Base-by-base conservation (phyloP, 1,140 invertebrate genomes). In the Drosophila varians region DNA sequence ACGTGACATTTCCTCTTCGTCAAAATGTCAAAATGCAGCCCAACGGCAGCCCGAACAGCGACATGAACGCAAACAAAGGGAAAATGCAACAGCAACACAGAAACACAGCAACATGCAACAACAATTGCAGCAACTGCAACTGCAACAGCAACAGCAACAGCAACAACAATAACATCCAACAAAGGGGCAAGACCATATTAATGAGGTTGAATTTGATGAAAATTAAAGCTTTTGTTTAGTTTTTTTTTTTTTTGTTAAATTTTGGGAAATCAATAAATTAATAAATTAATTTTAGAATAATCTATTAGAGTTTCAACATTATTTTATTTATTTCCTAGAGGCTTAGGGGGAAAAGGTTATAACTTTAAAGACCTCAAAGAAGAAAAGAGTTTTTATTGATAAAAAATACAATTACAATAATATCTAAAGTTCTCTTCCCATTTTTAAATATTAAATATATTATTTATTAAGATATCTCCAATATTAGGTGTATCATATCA, bases 1-100 rank as follows among this genome's bases (percentile, higher is more conserved):
- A 90, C 89, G 86, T 89, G 89, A 90, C 89, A 90, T 90, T 90
- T 90, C 89, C 89, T 90, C 89, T 89, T 90, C 89, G 89, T 90
- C 89, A 90, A 90, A 90, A 90, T 89, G 84, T 89, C 84, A 90
- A 90, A 90, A 89, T 88, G 74, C 75, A 77, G 46, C 71, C 57
- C 51, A 73, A 46, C 72, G 57, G 47, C 70, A 71, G 31, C 28
- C 70, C 65, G 40, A 40, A 40, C 52, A 49, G 31, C 74, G 68
- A 77, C 74, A 77, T 65, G 74, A 66, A 78, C 48, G 69, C 69
- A 78, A 77, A 77, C 69, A 68, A 77, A 78, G 51, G 68, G 75
- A 38, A 51, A 47, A 45, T 55, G 45, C 54, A 56, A 4, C 69
- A 57, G 46, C 60, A 40, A 26, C 45, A 51, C 43, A 47, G 16